phyloP scores from a whole-genome alignment of 2,888 invertebrate genomes.

The Cantharis rufa region DNA sequence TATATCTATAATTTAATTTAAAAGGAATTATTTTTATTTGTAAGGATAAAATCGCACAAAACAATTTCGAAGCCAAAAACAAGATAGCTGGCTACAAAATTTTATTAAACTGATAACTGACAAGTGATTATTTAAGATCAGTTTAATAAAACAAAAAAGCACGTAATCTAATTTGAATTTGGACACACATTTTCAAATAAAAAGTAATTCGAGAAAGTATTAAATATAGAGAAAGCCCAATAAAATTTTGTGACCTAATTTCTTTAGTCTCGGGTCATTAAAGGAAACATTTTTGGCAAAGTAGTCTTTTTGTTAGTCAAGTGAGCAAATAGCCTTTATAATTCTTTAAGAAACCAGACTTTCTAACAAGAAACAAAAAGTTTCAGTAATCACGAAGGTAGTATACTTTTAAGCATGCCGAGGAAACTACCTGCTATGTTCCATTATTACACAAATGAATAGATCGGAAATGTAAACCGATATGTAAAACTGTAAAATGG shows the following conservation, averaged over 20 bases:
- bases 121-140: background rate
- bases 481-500: background rate
- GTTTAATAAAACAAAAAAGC: background rate
- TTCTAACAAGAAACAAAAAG: background rate
- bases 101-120: background rate
- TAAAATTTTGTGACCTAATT: background rate
- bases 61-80: background rate
- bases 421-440: background rate
- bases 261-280: background rate
- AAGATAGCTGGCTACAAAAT: background rate
- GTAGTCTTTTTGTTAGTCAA: background rate
- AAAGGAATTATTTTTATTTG: background rate
- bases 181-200: background rate
- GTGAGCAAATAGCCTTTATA: background rate
- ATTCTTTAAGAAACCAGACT: background rate
- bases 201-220: background rate
- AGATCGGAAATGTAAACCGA: background rate
- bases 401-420: background rate
- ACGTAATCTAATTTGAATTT: background rate
- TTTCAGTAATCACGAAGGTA: background rate
- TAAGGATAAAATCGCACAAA: background rate
- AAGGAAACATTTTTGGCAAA: background rate
- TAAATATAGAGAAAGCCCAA: background rate
- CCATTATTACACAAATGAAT: background rate
- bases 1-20: background rate